Percentiles rank a stretch among this genome's conserved stretches.
phyloP scores from a whole-genome alignment of 2,888 invertebrate genomes.

The Dasysyrphus albostriatus region DNA sequence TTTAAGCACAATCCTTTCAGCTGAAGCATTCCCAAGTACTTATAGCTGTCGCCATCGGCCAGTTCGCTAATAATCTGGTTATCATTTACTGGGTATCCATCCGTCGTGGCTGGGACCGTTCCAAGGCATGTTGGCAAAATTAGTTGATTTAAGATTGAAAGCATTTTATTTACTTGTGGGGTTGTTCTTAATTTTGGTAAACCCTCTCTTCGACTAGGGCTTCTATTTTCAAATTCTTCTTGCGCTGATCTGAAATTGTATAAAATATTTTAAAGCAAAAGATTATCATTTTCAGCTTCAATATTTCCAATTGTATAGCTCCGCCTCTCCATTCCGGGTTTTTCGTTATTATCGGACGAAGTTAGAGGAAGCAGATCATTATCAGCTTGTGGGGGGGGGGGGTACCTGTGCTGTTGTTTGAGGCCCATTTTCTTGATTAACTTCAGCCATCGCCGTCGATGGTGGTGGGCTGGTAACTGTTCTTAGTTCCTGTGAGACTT shows the following conservation, averaged over 20 bases:
- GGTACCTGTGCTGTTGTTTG: not conserved
- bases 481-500: not conserved
- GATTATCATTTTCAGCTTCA: not conserved
- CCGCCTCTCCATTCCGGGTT: not conserved
- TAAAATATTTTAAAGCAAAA: not conserved
- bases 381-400: not conserved
- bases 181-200: conserved; percentile 10
- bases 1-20: not conserved
- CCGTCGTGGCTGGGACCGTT: too few relatives aligned
- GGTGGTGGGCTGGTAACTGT: not conserved
- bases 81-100: too few relatives aligned
- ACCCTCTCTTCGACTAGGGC: not conserved
- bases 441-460: not conserved
- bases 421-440: not conserved
- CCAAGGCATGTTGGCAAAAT: too few relatives aligned
- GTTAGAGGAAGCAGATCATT: not conserved
- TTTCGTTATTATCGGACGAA: not conserved
- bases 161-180: not conserved
- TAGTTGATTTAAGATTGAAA: too few relatives aligned
- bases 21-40: not conserved
- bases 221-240: not conserved
- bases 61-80: not conserved
- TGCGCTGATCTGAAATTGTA: conserved; percentile 4
- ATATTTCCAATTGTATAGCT: not conserved
- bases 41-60: not conserved